Conservation (phyloP, 2,113 vertebrate genomes). For the Numenius arquata region DNA sequence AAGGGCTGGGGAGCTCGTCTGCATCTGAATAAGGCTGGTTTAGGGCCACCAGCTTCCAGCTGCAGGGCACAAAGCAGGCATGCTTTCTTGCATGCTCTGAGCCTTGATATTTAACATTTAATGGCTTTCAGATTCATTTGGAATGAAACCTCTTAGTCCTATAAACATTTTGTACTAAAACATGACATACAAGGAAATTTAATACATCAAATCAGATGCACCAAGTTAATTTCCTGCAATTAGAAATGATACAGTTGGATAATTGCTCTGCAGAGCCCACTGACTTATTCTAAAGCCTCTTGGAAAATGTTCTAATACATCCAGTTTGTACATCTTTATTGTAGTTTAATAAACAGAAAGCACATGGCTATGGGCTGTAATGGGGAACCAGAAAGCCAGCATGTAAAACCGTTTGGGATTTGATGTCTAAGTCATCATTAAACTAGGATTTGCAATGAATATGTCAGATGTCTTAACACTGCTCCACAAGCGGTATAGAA, state of each 20-base stretch:
- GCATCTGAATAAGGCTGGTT: neutral
- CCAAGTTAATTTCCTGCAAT: constrained; percentile 9
- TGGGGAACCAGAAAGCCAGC: constrained; percentile 39
- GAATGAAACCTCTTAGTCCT: neutral
- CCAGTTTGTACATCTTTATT: constrained; percentile 23
- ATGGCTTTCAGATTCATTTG: neutral
- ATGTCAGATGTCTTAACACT: constrained; percentile 59
- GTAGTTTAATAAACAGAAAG: constrained; percentile 48
- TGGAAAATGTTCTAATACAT: neutral
- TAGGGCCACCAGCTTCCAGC: neutral
- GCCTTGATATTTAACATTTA: neutral
- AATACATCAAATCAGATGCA: neutral
- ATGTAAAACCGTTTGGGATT: constrained; percentile 38
- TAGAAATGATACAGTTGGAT: neutral
- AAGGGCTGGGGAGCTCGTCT: neutral
- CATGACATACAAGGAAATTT: neutral
- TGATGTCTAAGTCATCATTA: constrained; percentile 42
- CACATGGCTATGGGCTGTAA: neutral
- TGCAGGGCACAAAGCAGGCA: neutral
- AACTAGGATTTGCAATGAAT: constrained; percentile 54
- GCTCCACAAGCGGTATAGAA: constrained; percentile 37
- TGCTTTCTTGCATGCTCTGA: neutral
- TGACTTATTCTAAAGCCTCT: neutral
- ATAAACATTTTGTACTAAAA: neutral
- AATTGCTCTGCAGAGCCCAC: neutral